phyloP scores from a whole-genome alignment of 64 coral and sea anemone species.

The Hydrozoanthus tunicans region DNA sequence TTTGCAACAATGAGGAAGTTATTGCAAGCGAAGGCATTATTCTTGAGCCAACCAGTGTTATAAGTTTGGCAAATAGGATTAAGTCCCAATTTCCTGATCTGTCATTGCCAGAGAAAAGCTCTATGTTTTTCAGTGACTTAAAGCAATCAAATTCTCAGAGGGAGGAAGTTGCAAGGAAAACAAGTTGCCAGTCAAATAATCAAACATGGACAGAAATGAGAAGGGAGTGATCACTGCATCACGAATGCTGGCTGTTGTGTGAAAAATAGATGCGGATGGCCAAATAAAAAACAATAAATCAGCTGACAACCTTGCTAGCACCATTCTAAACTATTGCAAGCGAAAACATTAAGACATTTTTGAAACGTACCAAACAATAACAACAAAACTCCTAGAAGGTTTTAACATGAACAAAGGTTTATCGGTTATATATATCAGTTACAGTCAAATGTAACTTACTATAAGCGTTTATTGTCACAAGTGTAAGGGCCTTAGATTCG shows the following conservation, averaged over 20 bases:
- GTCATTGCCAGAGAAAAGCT: constrained; percentile 5
- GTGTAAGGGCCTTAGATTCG: no score
- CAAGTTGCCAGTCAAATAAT: constrained; percentile 23
- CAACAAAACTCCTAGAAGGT: no score
- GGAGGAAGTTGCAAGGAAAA: constrained; percentile 35
- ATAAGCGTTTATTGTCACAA: no score
- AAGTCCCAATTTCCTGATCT: neutral
- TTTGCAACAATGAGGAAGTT: neutral
- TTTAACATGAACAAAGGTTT: no score
- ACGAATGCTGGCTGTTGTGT: neutral
- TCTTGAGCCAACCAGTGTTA: neutral
- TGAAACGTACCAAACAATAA: no score
- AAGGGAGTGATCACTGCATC: constrained; percentile 23
- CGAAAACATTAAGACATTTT: no score
- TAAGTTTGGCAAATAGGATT: constrained; percentile 12
- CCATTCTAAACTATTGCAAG: constrained; percentile 4
- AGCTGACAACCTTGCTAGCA: constrained; percentile 17
- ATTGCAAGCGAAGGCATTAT: neutral
- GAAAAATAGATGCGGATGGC: neutral
- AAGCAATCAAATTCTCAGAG: neutral
- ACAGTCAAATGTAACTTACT: no score
- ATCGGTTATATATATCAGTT: no score
- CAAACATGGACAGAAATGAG: constrained; percentile 9
- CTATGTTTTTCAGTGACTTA: neutral
- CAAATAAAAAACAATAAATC: constrained; percentile 42